phyloP scores from a whole-genome alignment of 2,113 vertebrate genomes.

The Excalfactoria chinensis region DNA sequence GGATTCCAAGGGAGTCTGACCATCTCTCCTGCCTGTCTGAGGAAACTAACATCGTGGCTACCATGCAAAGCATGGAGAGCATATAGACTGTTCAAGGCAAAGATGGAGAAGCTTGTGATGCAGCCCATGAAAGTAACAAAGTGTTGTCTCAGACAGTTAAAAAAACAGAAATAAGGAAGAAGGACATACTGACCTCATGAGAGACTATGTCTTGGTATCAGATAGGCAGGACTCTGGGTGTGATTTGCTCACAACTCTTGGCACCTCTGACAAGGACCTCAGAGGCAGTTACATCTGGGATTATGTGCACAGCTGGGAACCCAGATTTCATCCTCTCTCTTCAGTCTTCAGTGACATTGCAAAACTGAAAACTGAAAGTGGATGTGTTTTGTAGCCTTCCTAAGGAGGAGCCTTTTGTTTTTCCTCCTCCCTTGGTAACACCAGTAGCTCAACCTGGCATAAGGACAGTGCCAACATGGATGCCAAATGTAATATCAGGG shows the following conservation, averaged over 20 bases:
- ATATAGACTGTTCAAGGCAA: slow-evolving; percentile 75
- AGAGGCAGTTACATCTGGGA: slow-evolving; percentile 79
- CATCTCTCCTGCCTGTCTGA: slow-evolving; percentile 81
- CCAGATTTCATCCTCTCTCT: slow-evolving; percentile 85
- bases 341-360: slow-evolving; percentile 90
- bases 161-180: slow-evolving; percentile 57
- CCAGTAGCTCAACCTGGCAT: slow-evolving; percentile 88
- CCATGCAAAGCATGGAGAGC: slow-evolving; percentile 74
- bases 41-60: slow-evolving; percentile 57
- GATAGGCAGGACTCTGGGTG: slow-evolving; percentile 52
- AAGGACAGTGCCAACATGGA: slow-evolving; percentile 85
- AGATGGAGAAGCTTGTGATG: slow-evolving; percentile 57
- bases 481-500: slow-evolving; percentile 73
- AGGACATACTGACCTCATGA: slow-evolving; percentile 63
- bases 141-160: slow-evolving; percentile 54
- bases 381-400: slow-evolving; percentile 64
- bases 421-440: slow-evolving; percentile 90
- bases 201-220: slow-evolving; percentile 67
- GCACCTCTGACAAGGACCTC: slow-evolving; percentile 67
- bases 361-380: slow-evolving; percentile 86
- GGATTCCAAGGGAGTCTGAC: slow-evolving; percentile 82
- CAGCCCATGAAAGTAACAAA: neutral
- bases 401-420: slow-evolving; percentile 79
- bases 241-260: slow-evolving; percentile 69
- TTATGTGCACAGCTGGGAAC: slow-evolving; percentile 86